A percentile compares a stretch with the other conserved stretches of the same genome.
Evolutionary conservation across 2,113 vertebrate species (phyloP).

Genomic region (Hippoglossus stenolepis): DNA sequence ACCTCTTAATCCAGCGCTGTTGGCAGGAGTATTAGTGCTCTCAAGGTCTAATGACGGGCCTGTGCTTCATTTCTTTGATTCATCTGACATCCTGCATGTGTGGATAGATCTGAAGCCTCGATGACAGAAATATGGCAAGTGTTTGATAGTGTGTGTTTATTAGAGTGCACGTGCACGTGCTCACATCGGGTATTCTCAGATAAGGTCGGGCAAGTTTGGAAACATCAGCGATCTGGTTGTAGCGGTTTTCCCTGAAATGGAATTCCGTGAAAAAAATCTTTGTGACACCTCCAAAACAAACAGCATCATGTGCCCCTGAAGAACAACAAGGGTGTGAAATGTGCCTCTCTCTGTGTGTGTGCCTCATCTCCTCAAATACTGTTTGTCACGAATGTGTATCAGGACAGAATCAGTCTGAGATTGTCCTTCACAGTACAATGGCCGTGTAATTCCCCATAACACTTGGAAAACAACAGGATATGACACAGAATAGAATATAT

Average conservation of each 20-base stretch:
- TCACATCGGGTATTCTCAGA: conserved; percentile 1
- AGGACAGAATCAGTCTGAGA: conserved; percentile 25
- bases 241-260: conserved; percentile 23
- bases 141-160: background rate
- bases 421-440: conserved; percentile 26
- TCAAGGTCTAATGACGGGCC: conserved; percentile 16
- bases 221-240: conserved; percentile 1
- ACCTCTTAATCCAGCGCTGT: conserved; percentile 18
- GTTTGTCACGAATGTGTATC: background rate
- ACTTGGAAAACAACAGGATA: conserved; percentile 18
- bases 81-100: conserved; percentile 46
- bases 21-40: background rate
- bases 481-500: conserved; percentile 7
- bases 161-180: background rate
- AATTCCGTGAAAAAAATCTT: conserved; percentile 1
- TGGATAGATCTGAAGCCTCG: conserved; percentile 6
- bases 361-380: conserved; percentile 1
- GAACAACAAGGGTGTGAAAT: background rate
- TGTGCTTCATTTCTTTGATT: background rate
- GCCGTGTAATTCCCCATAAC: background rate
- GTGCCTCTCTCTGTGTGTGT: background rate
- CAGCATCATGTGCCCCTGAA: background rate
- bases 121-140: no score
- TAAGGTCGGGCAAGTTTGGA: conserved; percentile 44
- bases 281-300: conserved; percentile 38